Evolutionary conservation across 2,888 invertebrate species (phyloP).

Genomic region (Chymomyza procnemis): DNA sequence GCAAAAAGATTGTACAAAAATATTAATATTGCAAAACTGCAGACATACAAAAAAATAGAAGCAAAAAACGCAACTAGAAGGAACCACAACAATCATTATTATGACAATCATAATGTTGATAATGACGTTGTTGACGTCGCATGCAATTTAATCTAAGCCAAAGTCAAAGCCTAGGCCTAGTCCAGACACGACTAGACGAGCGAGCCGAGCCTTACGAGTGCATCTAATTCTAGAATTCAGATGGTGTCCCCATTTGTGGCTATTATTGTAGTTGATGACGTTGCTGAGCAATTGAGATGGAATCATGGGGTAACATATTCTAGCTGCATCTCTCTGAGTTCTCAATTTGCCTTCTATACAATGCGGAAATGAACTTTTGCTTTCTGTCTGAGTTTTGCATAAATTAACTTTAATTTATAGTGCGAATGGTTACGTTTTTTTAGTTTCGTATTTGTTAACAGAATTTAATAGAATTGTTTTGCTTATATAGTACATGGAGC

Average conservation of each 20-base stretch:
- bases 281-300: background rate
- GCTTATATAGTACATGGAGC: no score
- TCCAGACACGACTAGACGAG: constrained; percentile 19
- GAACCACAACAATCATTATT: background rate
- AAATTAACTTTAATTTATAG: background rate
- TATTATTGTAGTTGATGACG: background rate
- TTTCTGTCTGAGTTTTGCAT: constrained; percentile 5
- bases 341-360: background rate
- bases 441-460: no score
- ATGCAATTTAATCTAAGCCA: constrained; percentile 48
- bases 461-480: background rate
- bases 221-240: background rate
- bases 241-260: background rate
- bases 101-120: background rate
- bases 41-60: background rate
- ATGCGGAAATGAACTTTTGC: constrained; percentile 31
- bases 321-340: background rate
- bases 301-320: background rate
- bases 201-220: background rate
- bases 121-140: no score
- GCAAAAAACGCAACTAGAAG: background rate
- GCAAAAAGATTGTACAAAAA: constrained; percentile 4
- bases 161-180: constrained; percentile 68
- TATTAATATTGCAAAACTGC: background rate
- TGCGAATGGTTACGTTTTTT: background rate